Evolutionary conservation across 2,113 vertebrate genomes (phyloP).

Genomic region (Oxyura jamaicensis): DNA sequence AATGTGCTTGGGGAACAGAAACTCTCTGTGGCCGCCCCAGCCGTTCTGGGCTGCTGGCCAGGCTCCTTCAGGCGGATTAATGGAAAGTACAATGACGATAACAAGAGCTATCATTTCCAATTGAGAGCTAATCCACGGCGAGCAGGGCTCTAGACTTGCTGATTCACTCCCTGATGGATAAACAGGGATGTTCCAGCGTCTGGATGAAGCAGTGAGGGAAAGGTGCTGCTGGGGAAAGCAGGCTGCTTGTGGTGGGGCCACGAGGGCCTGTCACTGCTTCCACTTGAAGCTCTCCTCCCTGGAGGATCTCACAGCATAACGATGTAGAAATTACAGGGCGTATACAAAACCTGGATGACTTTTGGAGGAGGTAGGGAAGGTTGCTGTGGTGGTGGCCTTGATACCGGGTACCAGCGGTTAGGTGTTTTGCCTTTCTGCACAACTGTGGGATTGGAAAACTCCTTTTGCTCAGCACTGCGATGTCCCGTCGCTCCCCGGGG

Average conservation of each 20-base stretch:
- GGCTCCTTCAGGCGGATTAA: not conserved
- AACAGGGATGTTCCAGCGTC: not conserved
- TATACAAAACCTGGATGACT: not conserved
- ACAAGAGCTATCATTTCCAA: not conserved
- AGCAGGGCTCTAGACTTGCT: not conserved
- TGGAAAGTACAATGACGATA: not conserved
- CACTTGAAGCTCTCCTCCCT: rapidly evolving
- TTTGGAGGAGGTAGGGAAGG: not conserved
- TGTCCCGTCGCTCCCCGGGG: rapidly evolving
- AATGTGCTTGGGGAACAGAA: not conserved
- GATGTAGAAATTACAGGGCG: rapidly evolving
- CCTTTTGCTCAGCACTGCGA: rapidly evolving
- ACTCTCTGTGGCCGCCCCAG: not conserved
- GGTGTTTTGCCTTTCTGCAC: no score
- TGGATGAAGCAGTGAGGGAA: rapidly evolving
- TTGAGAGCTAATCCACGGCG: not conserved
- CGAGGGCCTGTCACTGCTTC: rapidly evolving
- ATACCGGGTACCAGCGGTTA: not conserved
- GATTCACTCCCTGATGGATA: not conserved
- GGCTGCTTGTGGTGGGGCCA: no score
- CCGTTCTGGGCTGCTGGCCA: not conserved
- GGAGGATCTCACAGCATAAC: rapidly evolving
- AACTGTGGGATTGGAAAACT: rapidly evolving
- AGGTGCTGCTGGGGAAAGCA: not conserved
- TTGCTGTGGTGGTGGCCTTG: not conserved